Evolutionary conservation across 1,140 invertebrate species (phyloP).

Genomic region (Caerostris extrusa): DNA sequence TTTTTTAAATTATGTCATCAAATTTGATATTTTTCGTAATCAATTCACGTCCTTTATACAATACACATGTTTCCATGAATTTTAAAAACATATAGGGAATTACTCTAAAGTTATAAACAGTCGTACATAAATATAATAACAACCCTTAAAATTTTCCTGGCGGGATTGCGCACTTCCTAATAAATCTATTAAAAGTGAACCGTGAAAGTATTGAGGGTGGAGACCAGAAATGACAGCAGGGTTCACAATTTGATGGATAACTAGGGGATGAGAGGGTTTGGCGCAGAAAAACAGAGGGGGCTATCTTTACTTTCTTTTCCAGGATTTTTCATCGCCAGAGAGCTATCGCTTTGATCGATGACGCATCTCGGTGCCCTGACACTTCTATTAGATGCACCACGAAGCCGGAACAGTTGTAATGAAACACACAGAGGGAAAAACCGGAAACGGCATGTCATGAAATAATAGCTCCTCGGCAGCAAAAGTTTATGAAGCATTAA

Average conservation of each 20-base stretch:
- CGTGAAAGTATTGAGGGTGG: not conserved
- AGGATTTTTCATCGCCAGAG: constrained; percentile 54
- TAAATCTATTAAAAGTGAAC: constrained; percentile 41
- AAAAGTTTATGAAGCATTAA: not conserved
- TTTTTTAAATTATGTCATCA: too few species aligned
- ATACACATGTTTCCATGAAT: too few species aligned
- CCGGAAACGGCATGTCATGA: constrained; percentile 6
- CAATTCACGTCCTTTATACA: too few species aligned
- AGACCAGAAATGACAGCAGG: constrained; percentile 16
- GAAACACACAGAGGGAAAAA: constrained; percentile 42
- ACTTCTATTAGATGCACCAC: constrained; percentile 65
- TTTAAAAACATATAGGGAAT: too few species aligned
- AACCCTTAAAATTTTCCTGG: not conserved
- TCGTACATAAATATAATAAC: too few species aligned
- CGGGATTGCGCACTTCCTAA: not conserved
- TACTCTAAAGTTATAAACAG: too few species aligned
- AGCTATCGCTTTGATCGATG: constrained; percentile 67
- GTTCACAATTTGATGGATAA: constrained; percentile 68
- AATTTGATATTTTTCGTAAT: too few species aligned
- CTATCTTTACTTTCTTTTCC: constrained; percentile 50
- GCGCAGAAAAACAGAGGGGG: constrained; percentile 20
- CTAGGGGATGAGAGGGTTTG: constrained; percentile 46
- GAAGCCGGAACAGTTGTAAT: constrained; percentile 61
- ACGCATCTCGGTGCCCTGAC: constrained; percentile 26
- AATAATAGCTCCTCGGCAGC: too few species aligned